These are phyloP conservation scores for Elymnias hypermnestra DNA, from an alignment of 1,140 invertebrate genomes.

Conservation along the genomic window DNA sequence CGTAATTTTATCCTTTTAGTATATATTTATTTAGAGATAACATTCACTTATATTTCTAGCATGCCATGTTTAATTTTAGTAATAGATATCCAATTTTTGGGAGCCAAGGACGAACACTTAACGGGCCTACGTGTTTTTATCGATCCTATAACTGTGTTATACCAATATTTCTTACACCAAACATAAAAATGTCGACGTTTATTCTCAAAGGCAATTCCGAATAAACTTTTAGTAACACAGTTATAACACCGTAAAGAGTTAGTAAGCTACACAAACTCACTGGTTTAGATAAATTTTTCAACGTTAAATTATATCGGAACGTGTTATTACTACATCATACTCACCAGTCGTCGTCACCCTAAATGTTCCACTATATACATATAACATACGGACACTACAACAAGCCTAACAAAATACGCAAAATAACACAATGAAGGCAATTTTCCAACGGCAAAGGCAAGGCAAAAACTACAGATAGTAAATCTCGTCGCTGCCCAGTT, in stretches of 20 bases:
- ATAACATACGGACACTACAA: constrained; percentile 59
- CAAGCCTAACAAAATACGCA: constrained; percentile 70
- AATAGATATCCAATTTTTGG: constrained; percentile 40
- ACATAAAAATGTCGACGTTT: too few species aligned
- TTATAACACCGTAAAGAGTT: constrained; percentile 36
- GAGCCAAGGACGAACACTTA: constrained; percentile 57
- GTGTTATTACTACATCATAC: constrained; percentile 37
- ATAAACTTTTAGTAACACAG: constrained; percentile 39
- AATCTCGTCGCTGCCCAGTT: constrained; percentile 42
- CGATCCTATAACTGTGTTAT: constrained; percentile 35
- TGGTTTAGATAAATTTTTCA: constrained; percentile 29
- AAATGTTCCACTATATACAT: constrained; percentile 47
- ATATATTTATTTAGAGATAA: constrained; percentile 26
- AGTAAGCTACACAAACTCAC: constrained; percentile 51
- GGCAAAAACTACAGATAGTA: constrained; percentile 48
- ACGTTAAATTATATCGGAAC: constrained; percentile 16
- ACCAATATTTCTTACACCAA: background rate
- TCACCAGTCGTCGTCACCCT: constrained; percentile 29
- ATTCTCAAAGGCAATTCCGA: too few species aligned
- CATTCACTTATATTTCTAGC: constrained; percentile 53
- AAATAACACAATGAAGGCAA: constrained; percentile 66
- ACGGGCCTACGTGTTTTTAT: constrained; percentile 25
- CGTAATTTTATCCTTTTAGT: constrained; percentile 27
- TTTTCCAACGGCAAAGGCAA: constrained; percentile 53
- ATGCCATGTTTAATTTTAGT: constrained; percentile 48